Base-by-base conservation (phyloP, 2,888 invertebrate genomes). In the Thera britannica region DNA sequence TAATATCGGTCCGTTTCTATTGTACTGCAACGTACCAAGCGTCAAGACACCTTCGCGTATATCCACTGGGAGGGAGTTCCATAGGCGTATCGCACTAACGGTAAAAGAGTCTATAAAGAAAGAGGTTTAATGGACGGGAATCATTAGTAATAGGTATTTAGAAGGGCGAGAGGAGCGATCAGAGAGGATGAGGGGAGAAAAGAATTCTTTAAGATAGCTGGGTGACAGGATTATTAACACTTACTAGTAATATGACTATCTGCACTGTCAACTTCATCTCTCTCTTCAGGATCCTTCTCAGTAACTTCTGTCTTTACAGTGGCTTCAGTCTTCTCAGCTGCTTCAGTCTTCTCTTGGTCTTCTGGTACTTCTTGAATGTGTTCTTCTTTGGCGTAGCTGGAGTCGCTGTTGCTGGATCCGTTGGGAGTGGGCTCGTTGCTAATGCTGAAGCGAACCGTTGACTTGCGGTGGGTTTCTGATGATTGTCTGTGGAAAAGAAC, bases 371-470 rank as follows among this genome's bases (percentile, higher is more conserved):
- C 63, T 11, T 58, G 57, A 9, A 57, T 57, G 46, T 36, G 35
- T 7, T 56, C 58, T 61, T 76, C 80, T 62, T 68, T 74, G 11
- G 52, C 72, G 1, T 79, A 85, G 0, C 88, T 86, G 52, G 80
- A 77, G 62, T 90, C 90, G 68, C 89, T 90, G 74, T 85, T 87
- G 77, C 79, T 87, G 2, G 90, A 90, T 72, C 88, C 90, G 0
- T 81, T 82, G 0, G 90, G 86, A 2, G 83, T 82, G 0, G 88
- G 84, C 12, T 80, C 83, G 65, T 62, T 73, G 71, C 77, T 75
- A 34, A 86, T 65, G 76, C 84, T 80, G 78, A 92, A 92, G 0
- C 89, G 86, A 0, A 92, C 93, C 62, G 81, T 84, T 66, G 83
- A 80, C 0, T 77, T 69, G 0, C 83, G 81, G 0, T 71, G 71